Evolutionary conservation across 2,888 invertebrate genomes (phyloP).

Genomic region (Lasioglossum pauxillum): DNA sequence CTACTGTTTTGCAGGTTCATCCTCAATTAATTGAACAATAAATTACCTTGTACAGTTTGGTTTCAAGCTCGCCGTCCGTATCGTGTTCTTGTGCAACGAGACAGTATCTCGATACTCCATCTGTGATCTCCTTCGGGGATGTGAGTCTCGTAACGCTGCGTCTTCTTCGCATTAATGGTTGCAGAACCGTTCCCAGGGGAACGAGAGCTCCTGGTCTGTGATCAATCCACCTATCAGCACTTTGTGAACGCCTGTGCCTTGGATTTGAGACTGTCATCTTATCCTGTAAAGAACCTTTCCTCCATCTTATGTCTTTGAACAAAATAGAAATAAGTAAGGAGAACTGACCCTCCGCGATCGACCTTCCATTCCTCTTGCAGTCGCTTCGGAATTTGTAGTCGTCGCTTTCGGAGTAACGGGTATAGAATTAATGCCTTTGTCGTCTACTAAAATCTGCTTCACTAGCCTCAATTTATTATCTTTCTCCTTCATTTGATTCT

Average conservation of each 20-base stretch:
- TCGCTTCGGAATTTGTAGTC: slow-evolving; percentile 27
- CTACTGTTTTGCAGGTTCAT: background rate
- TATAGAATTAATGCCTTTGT: slow-evolving; percentile 76
- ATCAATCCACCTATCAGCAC: slow-evolving; percentile 94
- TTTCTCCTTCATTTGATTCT: slow-evolving; percentile 87
- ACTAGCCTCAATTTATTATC: slow-evolving; percentile 88
- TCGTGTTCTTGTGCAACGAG: slow-evolving; percentile 96
- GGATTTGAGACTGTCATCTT: slow-evolving; percentile 89
- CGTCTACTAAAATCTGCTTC: slow-evolving; percentile 86
- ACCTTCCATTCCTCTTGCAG: slow-evolving; percentile 63
- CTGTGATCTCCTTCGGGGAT: slow-evolving; percentile 88
- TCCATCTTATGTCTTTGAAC: background rate
- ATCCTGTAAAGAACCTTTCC: slow-evolving; percentile 84
- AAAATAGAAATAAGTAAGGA: background rate
- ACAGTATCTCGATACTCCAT: slow-evolving; percentile 92
- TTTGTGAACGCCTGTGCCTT: slow-evolving; percentile 92
- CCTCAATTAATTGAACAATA: background rate
- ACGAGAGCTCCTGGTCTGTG: slow-evolving; percentile 93
- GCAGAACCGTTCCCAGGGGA: slow-evolving; percentile 94
- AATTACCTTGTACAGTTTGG: slow-evolving; percentile 93
- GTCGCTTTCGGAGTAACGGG: slow-evolving; percentile 26
- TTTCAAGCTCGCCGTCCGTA: slow-evolving; percentile 96
- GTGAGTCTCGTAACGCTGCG: slow-evolving; percentile 94
- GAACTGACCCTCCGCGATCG: slow-evolving; percentile 75
- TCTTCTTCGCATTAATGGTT: slow-evolving; percentile 92